Evolutionary conservation across 1,140 invertebrate genomes (phyloP).

Genomic region (Trissolcus basalis): DNA sequence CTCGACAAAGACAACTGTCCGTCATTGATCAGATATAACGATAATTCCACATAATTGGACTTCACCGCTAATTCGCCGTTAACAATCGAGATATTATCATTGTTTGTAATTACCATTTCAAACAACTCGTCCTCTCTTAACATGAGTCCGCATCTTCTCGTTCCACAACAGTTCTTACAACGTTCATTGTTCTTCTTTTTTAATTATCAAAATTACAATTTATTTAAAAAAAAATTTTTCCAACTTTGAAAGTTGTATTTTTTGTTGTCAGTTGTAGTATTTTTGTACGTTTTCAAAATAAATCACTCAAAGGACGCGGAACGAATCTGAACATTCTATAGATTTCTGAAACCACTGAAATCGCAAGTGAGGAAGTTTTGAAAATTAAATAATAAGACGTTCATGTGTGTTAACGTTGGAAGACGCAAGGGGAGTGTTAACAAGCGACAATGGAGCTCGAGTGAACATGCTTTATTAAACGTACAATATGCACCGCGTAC

Average conservation of each 20-base stretch:
- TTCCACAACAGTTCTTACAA: background rate
- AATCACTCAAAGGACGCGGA: too few relatives aligned
- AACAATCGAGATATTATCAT: slow-evolving; percentile 71
- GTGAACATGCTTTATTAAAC: slow-evolving; percentile 68
- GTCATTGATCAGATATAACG: slow-evolving; percentile 70
- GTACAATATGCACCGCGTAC: slow-evolving; percentile 53
- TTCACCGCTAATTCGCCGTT: slow-evolving; percentile 67
- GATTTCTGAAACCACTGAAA: too few relatives aligned
- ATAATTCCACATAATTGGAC: slow-evolving; percentile 72
- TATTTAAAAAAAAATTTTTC: too few relatives aligned
- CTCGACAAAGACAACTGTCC: slow-evolving; percentile 63
- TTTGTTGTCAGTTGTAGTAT: too few relatives aligned
- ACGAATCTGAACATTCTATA: too few relatives aligned
- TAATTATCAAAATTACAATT: too few relatives aligned
- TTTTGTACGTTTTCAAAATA: too few relatives aligned
- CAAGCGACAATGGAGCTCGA: slow-evolving; percentile 41
- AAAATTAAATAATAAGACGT: background rate
- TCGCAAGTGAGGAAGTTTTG: too few relatives aligned
- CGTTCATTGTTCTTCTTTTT: too few relatives aligned
- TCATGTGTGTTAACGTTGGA: slow-evolving; percentile 13
- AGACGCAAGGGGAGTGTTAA: slow-evolving; percentile 48
- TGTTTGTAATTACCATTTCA: slow-evolving; percentile 68
- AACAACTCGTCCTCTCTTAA: slow-evolving; percentile 61
- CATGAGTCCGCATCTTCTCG: background rate
- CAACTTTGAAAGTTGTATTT: too few relatives aligned